Conservation (phyloP, 2,888 invertebrate species). For the Drosophila flavopinicola region DNA sequence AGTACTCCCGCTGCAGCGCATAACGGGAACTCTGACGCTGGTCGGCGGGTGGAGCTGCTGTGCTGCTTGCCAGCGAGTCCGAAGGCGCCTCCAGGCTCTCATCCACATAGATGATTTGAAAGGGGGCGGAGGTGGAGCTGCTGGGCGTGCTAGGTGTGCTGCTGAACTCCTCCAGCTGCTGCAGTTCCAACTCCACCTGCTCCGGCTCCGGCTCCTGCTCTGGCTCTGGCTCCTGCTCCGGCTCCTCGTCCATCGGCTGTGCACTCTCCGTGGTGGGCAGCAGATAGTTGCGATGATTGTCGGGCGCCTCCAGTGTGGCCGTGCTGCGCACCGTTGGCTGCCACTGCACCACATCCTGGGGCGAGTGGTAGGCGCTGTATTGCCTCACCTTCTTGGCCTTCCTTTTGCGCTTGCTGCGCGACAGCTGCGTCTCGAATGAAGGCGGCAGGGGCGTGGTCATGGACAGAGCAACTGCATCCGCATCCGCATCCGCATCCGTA, state of each 20-base stretch:
- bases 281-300: slow-evolving; percentile 63
- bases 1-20: slow-evolving; percentile 63
- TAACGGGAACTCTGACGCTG: slow-evolving; percentile 69
- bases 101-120: slow-evolving; percentile 74
- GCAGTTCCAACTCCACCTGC: too few species aligned
- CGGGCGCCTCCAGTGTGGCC: slow-evolving; percentile 28
- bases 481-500: background rate
- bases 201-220: background rate
- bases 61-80: slow-evolving; percentile 19
- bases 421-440: slow-evolving; percentile 55
- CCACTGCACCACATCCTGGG: slow-evolving; percentile 73
- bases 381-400: slow-evolving; percentile 63
- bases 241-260: background rate
- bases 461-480: background rate
- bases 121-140: slow-evolving; percentile 14
- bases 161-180: slow-evolving; percentile 8
- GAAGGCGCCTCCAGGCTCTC: slow-evolving; percentile 70
- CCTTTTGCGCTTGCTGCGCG: slow-evolving; percentile 26
- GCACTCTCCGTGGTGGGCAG: slow-evolving; percentile 1
- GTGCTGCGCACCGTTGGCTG: slow-evolving; percentile 43
- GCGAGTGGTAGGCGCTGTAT: slow-evolving; percentile 71
- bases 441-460: slow-evolving; percentile 29
- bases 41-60: slow-evolving; percentile 4
- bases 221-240: background rate
- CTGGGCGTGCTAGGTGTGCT: background rate